These are phyloP conservation scores for Pimephales promelas DNA, from an alignment of 2,113 vertebrate species.

Conservation along the genomic window DNA sequence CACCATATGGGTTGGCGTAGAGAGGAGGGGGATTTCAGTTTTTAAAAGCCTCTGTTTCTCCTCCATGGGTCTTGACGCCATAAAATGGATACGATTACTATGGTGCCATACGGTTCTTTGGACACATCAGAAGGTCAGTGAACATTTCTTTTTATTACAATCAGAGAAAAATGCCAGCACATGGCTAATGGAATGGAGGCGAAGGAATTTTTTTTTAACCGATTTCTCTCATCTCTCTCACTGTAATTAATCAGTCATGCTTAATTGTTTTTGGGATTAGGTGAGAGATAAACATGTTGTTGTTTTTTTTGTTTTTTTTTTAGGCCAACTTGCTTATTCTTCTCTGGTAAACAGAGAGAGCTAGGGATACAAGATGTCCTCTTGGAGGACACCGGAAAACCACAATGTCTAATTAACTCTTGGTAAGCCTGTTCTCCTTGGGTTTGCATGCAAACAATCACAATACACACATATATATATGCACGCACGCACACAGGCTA, in stretches of 20 bases:
- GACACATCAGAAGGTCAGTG: slow-evolving; percentile 50
- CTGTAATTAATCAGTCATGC: slow-evolving; percentile 70
- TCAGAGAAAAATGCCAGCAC: slow-evolving; percentile 19
- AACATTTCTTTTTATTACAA: slow-evolving; percentile 57
- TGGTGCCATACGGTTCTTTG: slow-evolving; percentile 26
- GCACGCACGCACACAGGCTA: slow-evolving; percentile 22
- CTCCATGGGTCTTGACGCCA: slow-evolving; percentile 26
- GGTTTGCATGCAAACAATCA: slow-evolving; percentile 22
- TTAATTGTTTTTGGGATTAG: slow-evolving; percentile 72
- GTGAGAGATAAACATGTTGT: slow-evolving; percentile 47
- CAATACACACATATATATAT: slow-evolving; percentile 33
- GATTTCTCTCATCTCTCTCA: slow-evolving; percentile 39
- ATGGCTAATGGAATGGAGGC: not conserved
- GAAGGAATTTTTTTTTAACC: not conserved
- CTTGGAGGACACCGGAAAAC: slow-evolving; percentile 62
- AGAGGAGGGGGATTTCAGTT: slow-evolving; percentile 59
- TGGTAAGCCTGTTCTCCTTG: slow-evolving; percentile 54
- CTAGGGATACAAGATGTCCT: slow-evolving; percentile 66
- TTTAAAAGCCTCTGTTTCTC: slow-evolving; percentile 68
- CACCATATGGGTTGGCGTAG: slow-evolving; percentile 66
- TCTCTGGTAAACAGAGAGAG: slow-evolving; percentile 59
- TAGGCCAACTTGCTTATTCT: slow-evolving; percentile 58
- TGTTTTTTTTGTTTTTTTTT: slow-evolving; percentile 46
- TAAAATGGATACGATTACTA: slow-evolving; percentile 53
- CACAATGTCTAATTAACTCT: slow-evolving; percentile 72